Evolutionary conservation across 2,797 vertebrate species (phyloP), one percentile per base, ranked within the genome.

Genomic region (Lutjanus campechanus): DNA sequence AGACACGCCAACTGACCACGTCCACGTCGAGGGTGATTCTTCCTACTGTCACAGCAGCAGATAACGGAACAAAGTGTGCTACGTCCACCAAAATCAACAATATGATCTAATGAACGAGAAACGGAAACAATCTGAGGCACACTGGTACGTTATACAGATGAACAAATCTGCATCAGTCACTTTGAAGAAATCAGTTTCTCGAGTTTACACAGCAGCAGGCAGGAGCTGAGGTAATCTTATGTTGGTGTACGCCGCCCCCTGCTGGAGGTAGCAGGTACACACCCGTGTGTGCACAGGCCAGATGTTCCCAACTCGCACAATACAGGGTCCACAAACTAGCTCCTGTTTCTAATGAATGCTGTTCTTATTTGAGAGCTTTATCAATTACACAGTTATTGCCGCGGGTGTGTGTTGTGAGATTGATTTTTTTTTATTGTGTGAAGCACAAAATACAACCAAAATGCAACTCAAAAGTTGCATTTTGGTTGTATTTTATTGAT

Each of bases 1-100:
- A 89, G 90, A 92, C 90, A 93, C 93, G 93, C 89, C 91, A 90
- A 82, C 87, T 89, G 93, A 93, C 92, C 93, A 92, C 93, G 93
- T 92, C 91, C 82, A 92, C 94, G 90, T 88, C 75, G 82, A 85
- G 79, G 77, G 65, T 17, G 82, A 63, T n/a, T 88, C 81, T 78
- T 80, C 69, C 63, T 76, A 25, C 81, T 75, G 74, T 87, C 82
- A 76, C 76, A 4, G 60, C 76, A 5, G 60, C 22, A 58, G 46
- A 59, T 29, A 69, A 74, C 61, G 7, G n/a, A 8, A 15, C 15
- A 0, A 73, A 63, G 10, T 1, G 1, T 4, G 41, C 0, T 1
- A 46, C 49, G 69, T 4, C 0, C 12, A 13, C 7, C 7, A 0
- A 17, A 19, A 16, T 0, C 0, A 36, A 9, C 47, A 3, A 1